Evolutionary conservation across 1,140 invertebrate genomes (phyloP), one percentile per base, ranked within the genome.

Genomic region (Thaumatotibia leucotreta): DNA sequence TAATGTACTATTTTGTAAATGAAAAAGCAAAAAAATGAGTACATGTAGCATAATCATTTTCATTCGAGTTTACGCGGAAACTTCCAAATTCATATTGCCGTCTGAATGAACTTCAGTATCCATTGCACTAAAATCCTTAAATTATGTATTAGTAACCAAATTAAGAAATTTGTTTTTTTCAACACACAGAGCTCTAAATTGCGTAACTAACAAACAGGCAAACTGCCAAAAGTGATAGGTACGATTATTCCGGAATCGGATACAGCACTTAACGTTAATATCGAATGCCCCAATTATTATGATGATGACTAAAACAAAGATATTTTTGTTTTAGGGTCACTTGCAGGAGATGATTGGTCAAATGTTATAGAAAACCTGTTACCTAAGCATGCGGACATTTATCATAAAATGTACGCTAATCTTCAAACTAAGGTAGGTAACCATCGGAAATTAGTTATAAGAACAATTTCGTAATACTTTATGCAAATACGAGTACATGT

Each of bases 301-400:
- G 4, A 14, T 58, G 24, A 35, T 10, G 31, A 23, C 10, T 22
- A 35, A 35, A 63, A 20, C 11, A 33, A 20, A 14, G 0, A 33
- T 14, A 66, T n/a, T 66, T 73, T 45, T 73, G 69, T 80, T 76
- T 54, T 77, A 94, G 93, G 92, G 71, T 92, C 92, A 0, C 77
- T 93, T 17, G 86, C 91, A 67, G 93, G 93, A 61, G 89, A 92
- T 24, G 93, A 94, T 74, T 94, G 93, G 93, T 93, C 91, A 3
- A 91, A 91, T 68, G 67, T 94, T 52, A 91, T 93, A 61, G 90
- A 93, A 63, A 89, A 91, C 58, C 61, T 93, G 11, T 72, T 93
- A 29, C 93, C 93, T 22, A 83, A 86, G 20, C 82, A 93, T 74
- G 83, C 91, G 31, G 90, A 93, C 65, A 72, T 93, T 29, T 93